A percentile compares a stretch with the other conserved stretches of the same genome.
phyloP scores from a whole-genome alignment of 2,797 vertebrate species.

The Onychomys torridus region DNA sequence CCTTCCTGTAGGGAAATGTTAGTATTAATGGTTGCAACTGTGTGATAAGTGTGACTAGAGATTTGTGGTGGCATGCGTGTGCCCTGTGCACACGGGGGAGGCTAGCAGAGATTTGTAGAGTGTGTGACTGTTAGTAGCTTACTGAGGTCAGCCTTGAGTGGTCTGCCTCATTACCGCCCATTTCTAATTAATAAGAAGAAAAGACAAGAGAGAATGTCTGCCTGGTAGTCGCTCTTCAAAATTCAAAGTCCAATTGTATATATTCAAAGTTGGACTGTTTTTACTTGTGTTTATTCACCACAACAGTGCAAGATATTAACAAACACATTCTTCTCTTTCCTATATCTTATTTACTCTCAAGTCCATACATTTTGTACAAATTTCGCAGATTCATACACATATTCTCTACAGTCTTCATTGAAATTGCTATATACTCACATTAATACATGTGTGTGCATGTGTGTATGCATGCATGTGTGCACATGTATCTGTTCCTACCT shows the following conservation, averaged over 20 bases:
- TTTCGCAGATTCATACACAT: constrained; percentile 6
- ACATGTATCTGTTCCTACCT: background rate
- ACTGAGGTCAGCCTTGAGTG: constrained; percentile 15
- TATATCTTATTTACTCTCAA: background rate
- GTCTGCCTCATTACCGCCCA: background rate
- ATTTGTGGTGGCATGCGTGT: constrained; percentile 57
- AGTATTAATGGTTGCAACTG: constrained; percentile 29
- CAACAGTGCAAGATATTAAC: background rate
- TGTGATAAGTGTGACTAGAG: constrained; percentile 47
- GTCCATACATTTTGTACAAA: background rate
- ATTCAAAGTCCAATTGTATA: background rate
- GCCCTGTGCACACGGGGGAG: background rate
- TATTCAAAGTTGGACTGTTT: constrained; percentile 16
- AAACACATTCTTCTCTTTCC: constrained; percentile 2
- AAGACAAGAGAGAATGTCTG: background rate
- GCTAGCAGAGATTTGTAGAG: constrained; percentile 41
- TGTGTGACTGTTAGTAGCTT: constrained; percentile 31
- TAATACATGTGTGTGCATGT: background rate
- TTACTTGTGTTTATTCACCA: background rate
- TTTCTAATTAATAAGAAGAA: background rate
- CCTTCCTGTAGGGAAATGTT: constrained; percentile 53
- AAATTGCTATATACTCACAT: background rate
- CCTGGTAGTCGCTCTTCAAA: background rate
- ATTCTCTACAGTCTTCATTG: background rate
- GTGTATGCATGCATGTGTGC: background rate